Percentiles rank a stretch among this genome's conserved stretches.
phyloP scores from a whole-genome alignment of 2,888 invertebrate genomes.

The Hypsopygia costalis region DNA sequence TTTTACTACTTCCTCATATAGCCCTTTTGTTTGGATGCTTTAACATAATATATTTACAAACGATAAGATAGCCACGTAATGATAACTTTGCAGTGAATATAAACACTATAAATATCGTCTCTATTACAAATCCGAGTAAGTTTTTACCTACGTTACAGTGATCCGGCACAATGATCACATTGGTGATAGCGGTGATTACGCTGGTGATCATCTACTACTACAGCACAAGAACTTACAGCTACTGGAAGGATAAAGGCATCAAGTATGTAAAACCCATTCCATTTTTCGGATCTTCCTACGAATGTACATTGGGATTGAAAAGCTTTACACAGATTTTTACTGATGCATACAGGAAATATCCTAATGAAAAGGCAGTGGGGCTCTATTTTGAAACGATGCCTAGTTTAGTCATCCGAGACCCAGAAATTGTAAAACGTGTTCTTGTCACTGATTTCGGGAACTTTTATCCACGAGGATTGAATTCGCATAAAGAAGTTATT shows the following conservation, averaged over 20 bases:
- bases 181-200: conserved; percentile 15
- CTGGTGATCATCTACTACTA: conserved; percentile 36
- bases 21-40: too few relatives aligned
- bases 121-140: too few relatives aligned
- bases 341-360: conserved; percentile 44
- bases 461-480: conserved; percentile 43
- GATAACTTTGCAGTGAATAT: too few relatives aligned
- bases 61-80: too few relatives aligned
- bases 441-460: conserved; percentile 37
- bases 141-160: too few relatives aligned
- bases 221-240: conserved; percentile 37
- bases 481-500: conserved; percentile 31
- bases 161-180: conserved; percentile 14
- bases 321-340: conserved; percentile 35
- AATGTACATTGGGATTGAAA: conserved; percentile 29
- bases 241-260: conserved; percentile 42
- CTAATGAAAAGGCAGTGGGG: conserved; percentile 45
- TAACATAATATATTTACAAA: too few relatives aligned
- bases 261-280: conserved; percentile 40
- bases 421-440: conserved; percentile 39
- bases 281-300: conserved; percentile 40
- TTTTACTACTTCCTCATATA: too few relatives aligned
- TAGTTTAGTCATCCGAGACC: conserved; percentile 42
- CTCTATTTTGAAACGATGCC: conserved; percentile 35
- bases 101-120: too few relatives aligned